Conservation (phyloP, 2,113 vertebrate genomes). For the Etheostoma cragini region DNA sequence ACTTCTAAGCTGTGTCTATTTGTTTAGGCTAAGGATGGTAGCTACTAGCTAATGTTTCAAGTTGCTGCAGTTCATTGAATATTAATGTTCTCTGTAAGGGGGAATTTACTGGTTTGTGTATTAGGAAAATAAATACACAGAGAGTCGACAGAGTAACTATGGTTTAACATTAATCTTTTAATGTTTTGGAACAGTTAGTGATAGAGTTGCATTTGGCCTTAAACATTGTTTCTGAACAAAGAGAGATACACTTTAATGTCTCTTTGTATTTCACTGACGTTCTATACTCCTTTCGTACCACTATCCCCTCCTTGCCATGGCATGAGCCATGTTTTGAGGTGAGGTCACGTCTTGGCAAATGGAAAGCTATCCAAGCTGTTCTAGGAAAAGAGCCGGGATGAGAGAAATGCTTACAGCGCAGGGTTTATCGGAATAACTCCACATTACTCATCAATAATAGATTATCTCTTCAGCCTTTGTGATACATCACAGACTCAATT, state of each 20-base stretch:
- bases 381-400: conserved; percentile 68
- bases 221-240: conserved; percentile 12
- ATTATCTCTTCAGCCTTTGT: conserved; percentile 70
- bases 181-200: neutral
- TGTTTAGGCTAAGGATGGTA: conserved; percentile 37
- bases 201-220: neutral
- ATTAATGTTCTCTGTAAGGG: conserved; percentile 75
- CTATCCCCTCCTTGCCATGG: conserved; percentile 13
- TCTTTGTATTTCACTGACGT: conserved; percentile 1
- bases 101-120: conserved; percentile 62
- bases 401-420: conserved; percentile 61
- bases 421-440: conserved; percentile 71
- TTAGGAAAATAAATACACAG: conserved; percentile 26
- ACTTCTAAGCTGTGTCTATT: neutral
- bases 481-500: conserved; percentile 47
- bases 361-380: conserved; percentile 69
- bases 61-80: conserved; percentile 84
- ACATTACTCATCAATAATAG: conserved; percentile 80
- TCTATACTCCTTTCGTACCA: neutral
- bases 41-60: conserved; percentile 65
- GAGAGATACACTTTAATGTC: neutral
- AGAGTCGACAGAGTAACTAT: neutral
- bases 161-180: neutral
- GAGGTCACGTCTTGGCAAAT: conserved; percentile 57
- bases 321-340: conserved; percentile 50